These are phyloP conservation scores for Agrochola circellaris DNA, from an alignment of 2,888 invertebrate species.

Conservation along the genomic window DNA sequence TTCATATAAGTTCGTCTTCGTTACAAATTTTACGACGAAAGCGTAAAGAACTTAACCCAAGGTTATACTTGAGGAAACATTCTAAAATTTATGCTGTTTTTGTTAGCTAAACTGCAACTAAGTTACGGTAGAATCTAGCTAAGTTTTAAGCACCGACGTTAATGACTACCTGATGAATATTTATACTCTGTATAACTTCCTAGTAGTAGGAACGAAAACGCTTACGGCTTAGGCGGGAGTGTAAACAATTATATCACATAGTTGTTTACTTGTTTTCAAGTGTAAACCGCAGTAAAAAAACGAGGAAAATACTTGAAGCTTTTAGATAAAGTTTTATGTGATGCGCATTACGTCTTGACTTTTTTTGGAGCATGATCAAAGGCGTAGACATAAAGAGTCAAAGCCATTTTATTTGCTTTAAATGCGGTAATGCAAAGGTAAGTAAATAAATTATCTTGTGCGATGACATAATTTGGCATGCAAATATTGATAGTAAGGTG, in stretches of 20 bases:
- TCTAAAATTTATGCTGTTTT: slow-evolving; percentile 53
- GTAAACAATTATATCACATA: slow-evolving; percentile 15
- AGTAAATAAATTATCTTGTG: no score
- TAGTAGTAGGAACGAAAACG: slow-evolving; percentile 25
- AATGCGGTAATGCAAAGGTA: no score
- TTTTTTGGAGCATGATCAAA: background rate
- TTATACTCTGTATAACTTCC: slow-evolving; percentile 60
- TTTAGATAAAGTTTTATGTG: background rate
- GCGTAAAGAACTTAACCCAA: slow-evolving; percentile 52
- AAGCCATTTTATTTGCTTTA: no score
- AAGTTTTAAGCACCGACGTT: slow-evolving; percentile 63
- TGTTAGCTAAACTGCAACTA: slow-evolving; percentile 51
- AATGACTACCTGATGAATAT: slow-evolving; percentile 66
- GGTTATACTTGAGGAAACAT: slow-evolving; percentile 51
- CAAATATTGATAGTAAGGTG: no score
- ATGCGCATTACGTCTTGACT: background rate
- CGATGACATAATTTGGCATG: no score
- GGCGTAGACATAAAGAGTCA: background rate
- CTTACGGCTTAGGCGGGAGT: slow-evolving; percentile 7
- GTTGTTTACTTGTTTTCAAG: slow-evolving; percentile 24
- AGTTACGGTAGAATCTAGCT: slow-evolving; percentile 56
- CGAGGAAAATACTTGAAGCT: background rate
- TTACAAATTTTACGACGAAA: slow-evolving; percentile 56
- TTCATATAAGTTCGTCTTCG: slow-evolving; percentile 50
- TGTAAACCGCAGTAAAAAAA: background rate